Base-by-base conservation (phyloP, 2,888 invertebrate species). In the Callosobruchus maculatus region DNA sequence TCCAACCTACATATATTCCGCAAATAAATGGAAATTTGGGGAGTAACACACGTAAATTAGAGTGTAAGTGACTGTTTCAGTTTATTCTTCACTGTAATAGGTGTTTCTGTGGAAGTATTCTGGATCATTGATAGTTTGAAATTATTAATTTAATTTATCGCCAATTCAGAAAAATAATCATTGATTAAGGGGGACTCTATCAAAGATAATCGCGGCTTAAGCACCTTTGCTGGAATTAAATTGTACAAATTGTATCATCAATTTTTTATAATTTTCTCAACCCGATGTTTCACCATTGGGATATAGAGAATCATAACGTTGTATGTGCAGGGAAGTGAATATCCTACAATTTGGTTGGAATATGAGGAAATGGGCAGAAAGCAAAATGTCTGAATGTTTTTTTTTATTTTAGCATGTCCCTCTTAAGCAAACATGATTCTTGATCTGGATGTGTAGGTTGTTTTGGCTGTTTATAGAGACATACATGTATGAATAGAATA, bases 21-120 rank as follows among this genome's bases (percentile, higher is more conserved):
- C 69, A 74, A 74, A 71, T 74, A 74, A 74, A 70, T 70, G 66
- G 30, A 68, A 75, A 73, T 70, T 73, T 72, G 49, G 49, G 18
- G 49, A 49, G 49, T 49, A 49, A 49, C 49, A 49, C 49, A 49
- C 30, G 9, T 49, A 49, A 49, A 49, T 75, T 22, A 70, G 71
- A 73, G 26, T 70, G 31, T 13, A 73, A 67, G 26, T 69, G 18
- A 68, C 22, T 72, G 49, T 49, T 49, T 49, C 49, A 49, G 13
- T 49, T 49, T 49, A 13, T 49, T 49, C 49, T 49, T 49, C 49
- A 49, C 49, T 49, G 49, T 49, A 26, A 26, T 26, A 49, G 49
- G 18, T 49, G 49, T 49, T 49, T 49, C 49, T 13, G 1, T 49
- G 7, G 13, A 13, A 49, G 49, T 49, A 49, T 49, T 49, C 18